phyloP scores from a whole-genome alignment of 2,888 invertebrate genomes.

The Phortica okadai region DNA sequence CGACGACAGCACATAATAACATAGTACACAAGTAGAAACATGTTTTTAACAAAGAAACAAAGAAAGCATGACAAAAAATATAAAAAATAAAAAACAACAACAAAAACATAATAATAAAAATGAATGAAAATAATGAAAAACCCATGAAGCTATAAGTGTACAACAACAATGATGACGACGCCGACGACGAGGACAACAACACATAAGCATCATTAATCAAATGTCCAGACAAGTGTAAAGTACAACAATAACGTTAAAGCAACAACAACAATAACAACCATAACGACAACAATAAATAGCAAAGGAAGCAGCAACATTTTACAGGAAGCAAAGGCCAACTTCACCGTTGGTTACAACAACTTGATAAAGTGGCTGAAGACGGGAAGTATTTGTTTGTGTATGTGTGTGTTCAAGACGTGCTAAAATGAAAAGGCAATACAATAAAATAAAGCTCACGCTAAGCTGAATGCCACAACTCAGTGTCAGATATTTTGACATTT shows the following conservation, averaged over 20 bases:
- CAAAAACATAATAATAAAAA: slow-evolving; percentile 13
- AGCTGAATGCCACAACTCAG: slow-evolving; percentile 13
- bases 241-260: slow-evolving; percentile 41
- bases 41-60: slow-evolving; percentile 20
- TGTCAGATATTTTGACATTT: slow-evolving; percentile 19
- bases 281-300: background rate
- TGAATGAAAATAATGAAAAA: slow-evolving; percentile 61
- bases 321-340: slow-evolving; percentile 14
- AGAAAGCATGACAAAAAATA: slow-evolving; percentile 16
- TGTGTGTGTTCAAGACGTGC: background rate
- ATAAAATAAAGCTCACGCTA: background rate
- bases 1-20: slow-evolving; percentile 12
- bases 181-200: slow-evolving; percentile 39
- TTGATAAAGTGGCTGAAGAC: background rate
- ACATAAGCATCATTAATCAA: slow-evolving; percentile 70
- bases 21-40: slow-evolving; percentile 13
- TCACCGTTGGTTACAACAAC: background rate
- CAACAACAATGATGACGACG: slow-evolving; percentile 24
- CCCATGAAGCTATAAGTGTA: slow-evolving; percentile 47
- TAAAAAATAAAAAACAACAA: slow-evolving; percentile 11
- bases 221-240: slow-evolving; percentile 70
- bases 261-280: background rate
- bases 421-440: background rate
- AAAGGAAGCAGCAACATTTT: slow-evolving; percentile 15
- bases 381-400: background rate